These are phyloP conservation scores for Macroglossus sobrinus DNA, from an alignment of 2,113 vertebrate genomes.

Conservation along the genomic window DNA sequence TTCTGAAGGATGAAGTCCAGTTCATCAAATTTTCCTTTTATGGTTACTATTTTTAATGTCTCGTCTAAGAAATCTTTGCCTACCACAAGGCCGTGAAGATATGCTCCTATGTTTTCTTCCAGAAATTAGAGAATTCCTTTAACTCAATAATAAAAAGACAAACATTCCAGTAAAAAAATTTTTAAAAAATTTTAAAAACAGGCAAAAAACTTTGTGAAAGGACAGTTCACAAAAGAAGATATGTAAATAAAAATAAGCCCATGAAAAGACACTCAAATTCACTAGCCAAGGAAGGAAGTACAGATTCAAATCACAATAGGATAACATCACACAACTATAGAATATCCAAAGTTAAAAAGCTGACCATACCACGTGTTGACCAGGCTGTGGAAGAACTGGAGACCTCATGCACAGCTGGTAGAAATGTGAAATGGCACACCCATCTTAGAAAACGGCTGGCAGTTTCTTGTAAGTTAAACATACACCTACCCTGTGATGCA, in stretches of 20 bases:
- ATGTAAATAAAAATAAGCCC: background rate
- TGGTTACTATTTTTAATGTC: background rate
- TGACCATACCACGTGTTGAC: accelerated
- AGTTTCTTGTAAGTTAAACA: background rate
- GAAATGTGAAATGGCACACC: background rate
- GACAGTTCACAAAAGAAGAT: background rate
- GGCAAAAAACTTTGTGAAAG: background rate
- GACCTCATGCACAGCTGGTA: accelerated
- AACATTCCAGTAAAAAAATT: background rate
- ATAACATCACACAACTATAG: accelerated
- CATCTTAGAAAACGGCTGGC: background rate
- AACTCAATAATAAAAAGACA: background rate
- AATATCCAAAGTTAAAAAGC: background rate
- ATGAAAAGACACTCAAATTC: background rate
- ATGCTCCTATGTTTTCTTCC: background rate
- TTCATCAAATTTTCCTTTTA: background rate
- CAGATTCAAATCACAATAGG: background rate
- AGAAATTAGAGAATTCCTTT: background rate
- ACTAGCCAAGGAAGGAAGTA: background rate
- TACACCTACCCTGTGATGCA: background rate
- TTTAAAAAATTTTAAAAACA: no score
- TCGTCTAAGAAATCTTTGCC: background rate
- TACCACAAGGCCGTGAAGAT: background rate
- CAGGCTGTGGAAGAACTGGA: no score
- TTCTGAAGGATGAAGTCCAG: background rate